Percentiles rank a stretch among this genome's conserved stretches.
These are phyloP conservation scores for Picus viridis DNA, from an alignment of 2,797 vertebrate species.

Conservation along the genomic window DNA sequence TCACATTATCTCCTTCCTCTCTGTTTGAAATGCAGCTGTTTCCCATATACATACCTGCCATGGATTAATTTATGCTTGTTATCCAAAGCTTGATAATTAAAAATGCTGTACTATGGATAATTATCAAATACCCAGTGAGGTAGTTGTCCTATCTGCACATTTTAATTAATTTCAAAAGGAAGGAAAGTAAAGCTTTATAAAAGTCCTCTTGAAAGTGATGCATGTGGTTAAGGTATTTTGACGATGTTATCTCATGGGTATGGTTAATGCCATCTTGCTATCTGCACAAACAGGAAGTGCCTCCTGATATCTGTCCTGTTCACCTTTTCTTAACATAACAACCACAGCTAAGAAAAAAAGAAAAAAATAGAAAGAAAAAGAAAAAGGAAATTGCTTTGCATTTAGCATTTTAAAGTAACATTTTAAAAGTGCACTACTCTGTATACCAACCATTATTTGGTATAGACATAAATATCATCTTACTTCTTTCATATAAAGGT, in stretches of 20 bases:
- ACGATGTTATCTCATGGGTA: slow-evolving; percentile 17
- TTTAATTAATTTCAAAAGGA: not conserved
- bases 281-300: slow-evolving; percentile 79
- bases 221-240: slow-evolving; percentile 56
- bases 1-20: not conserved
- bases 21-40: not conserved
- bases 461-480: not conserved
- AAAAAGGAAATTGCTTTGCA: slow-evolving; percentile 71
- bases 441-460: not conserved
- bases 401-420: slow-evolving; percentile 34
- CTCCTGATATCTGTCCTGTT: slow-evolving; percentile 66
- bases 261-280: slow-evolving; percentile 40
- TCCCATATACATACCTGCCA: not conserved
- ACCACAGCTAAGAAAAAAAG: slow-evolving; percentile 45
- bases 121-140: not conserved
- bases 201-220: slow-evolving; percentile 9
- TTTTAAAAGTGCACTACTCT: not conserved
- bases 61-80: not conserved
- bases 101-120: not conserved
- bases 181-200: not conserved
- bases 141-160: not conserved
- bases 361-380: slow-evolving; percentile 31
- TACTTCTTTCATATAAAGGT: not conserved
- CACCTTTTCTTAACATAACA: slow-evolving; percentile 74
- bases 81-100: not conserved